A percentile compares a stretch with the other conserved stretches of the same genome.
Conservation (phyloP, 2,888 invertebrate species). For the Leptothorax acervorum region DNA sequence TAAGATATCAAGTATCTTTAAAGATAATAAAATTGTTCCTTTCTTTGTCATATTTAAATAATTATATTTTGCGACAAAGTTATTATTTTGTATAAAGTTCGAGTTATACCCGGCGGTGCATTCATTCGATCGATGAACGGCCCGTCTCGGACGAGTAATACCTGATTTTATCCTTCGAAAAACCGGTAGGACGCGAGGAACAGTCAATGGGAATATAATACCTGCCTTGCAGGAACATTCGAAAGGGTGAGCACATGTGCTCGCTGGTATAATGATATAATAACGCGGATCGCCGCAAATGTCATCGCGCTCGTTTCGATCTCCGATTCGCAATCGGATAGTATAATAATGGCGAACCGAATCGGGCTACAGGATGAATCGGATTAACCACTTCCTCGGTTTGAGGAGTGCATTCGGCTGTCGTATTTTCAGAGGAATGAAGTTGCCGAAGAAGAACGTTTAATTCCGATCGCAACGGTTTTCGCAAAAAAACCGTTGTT, state of each 20-base stretch:
- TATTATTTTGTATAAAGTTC: conserved; percentile 3
- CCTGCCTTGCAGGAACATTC: conserved; percentile 34
- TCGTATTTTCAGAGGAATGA: background rate
- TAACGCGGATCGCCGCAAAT: conserved; percentile 39
- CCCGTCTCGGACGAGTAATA: conserved; percentile 40
- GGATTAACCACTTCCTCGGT: conserved; percentile 24
- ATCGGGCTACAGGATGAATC: conserved; percentile 13
- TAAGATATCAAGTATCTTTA: no score
- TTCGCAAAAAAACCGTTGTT: background rate
- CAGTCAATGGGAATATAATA: conserved; percentile 52
- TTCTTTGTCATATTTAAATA: background rate
- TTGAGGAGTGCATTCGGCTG: background rate
- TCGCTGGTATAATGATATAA: conserved; percentile 45
- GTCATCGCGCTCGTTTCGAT: conserved; percentile 39
- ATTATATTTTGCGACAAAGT: conserved; percentile 2
- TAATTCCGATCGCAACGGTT: background rate
- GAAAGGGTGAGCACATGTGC: conserved; percentile 37
- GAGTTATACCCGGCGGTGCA: conserved; percentile 3
- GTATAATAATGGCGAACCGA: conserved; percentile 16
- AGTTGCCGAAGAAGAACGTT: background rate
- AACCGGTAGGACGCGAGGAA: conserved; percentile 47
- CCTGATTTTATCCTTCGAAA: conserved; percentile 48
- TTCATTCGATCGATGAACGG: conserved; percentile 42
- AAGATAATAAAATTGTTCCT: background rate
- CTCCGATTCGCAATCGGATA: conserved; percentile 30